Conservation (phyloP, 2,888 invertebrate genomes). For the Sesia bembeciformis region DNA sequence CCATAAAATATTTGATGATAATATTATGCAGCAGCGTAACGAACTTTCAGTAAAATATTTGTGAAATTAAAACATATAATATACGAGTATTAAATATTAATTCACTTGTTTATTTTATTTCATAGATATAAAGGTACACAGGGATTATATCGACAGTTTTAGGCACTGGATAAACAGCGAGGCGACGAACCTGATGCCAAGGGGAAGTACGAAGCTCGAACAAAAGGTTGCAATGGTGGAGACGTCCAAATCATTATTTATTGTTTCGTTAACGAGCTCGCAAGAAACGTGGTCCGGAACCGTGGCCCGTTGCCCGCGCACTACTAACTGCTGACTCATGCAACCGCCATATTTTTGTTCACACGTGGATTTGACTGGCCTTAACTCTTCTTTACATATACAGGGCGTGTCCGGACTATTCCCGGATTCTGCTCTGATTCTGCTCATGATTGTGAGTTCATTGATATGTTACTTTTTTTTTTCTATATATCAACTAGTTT, state of each 20-base stretch:
- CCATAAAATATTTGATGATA: no score
- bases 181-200: constrained; percentile 32
- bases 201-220: constrained; percentile 50
- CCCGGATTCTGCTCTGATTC: no score
- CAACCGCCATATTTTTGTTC: constrained; percentile 25
- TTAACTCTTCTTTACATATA: constrained; percentile 12
- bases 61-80: no score
- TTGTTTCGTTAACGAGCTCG: constrained; percentile 66
- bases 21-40: no score
- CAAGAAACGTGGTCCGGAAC: constrained; percentile 31
- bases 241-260: constrained; percentile 65
- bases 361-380: constrained; percentile 4
- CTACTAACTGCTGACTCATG: constrained; percentile 29
- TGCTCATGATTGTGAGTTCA: no score
- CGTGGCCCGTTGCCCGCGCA: constrained; percentile 22
- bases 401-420: no score
- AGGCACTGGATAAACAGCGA: constrained; percentile 21
- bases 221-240: constrained; percentile 46
- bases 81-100: no score
- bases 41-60: no score
- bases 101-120: no score
- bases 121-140: no score
- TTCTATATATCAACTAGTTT: no score
- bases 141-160: constrained; percentile 18
- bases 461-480: no score